Conservation (phyloP, 2,888 invertebrate species). For the Phoenoteleia sp. region DNA sequence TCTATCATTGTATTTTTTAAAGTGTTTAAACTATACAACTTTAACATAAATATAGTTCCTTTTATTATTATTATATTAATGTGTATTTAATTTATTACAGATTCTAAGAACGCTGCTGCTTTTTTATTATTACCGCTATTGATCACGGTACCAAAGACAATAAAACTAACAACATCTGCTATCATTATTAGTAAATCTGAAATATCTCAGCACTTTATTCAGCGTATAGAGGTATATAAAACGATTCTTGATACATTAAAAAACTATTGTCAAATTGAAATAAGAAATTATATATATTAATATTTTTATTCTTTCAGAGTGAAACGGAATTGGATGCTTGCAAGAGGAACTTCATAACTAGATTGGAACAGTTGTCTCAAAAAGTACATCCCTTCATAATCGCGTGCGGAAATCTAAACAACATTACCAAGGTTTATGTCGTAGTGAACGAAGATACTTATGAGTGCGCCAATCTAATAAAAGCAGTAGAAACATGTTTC, state of each 20-base stretch:
- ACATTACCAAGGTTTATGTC: slow-evolving; percentile 29
- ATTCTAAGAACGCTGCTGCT: slow-evolving; percentile 14
- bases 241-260: neutral
- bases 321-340: slow-evolving; percentile 33
- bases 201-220: slow-evolving; percentile 26
- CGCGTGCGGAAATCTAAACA: slow-evolving; percentile 37
- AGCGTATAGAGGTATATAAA: slow-evolving; percentile 18
- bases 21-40: no score
- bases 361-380: slow-evolving; percentile 6
- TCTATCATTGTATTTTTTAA: no score
- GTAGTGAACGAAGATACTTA: slow-evolving; percentile 32
- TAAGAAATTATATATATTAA: neutral
- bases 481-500: slow-evolving; percentile 47
- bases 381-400: slow-evolving; percentile 36
- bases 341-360: slow-evolving; percentile 8
- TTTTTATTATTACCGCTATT: slow-evolving; percentile 20
- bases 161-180: neutral
- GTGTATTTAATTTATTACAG: neutral
- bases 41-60: neutral
- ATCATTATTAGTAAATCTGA: slow-evolving; percentile 11
- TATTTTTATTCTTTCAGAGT: slow-evolving; percentile 41
- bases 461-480: slow-evolving; percentile 20
- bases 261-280: neutral
- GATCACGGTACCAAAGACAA: slow-evolving; percentile 16
- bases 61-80: neutral